phyloP scores from a whole-genome alignment of 2,113 vertebrate genomes.

The Ailurus styani region DNA sequence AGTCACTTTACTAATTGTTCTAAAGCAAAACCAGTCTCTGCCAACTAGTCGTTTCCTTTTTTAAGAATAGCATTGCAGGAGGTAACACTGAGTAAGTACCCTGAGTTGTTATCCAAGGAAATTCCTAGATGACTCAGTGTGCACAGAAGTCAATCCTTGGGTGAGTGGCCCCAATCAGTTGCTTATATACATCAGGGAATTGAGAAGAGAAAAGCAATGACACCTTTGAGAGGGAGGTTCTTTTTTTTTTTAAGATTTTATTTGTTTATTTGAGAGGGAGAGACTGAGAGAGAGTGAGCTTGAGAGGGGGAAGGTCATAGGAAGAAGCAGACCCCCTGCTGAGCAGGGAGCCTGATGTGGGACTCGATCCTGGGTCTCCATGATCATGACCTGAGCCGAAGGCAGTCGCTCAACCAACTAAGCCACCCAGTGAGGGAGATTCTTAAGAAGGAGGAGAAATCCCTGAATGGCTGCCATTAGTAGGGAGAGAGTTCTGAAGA shows the following conservation, averaged over 20 bases:
- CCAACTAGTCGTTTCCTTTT: background rate
- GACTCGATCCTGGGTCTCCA: too few species aligned
- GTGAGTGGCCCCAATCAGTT: background rate
- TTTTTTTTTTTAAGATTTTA: too few species aligned
- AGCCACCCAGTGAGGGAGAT: too few species aligned
- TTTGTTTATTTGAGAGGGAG: too few species aligned
- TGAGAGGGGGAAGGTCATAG: too few species aligned
- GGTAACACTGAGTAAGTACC: background rate
- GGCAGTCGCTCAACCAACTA: too few species aligned
- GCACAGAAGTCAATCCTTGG: background rate
- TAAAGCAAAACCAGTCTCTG: background rate
- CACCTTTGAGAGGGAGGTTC: background rate
- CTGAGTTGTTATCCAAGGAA: background rate
- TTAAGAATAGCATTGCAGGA: background rate
- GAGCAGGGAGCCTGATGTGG: too few species aligned
- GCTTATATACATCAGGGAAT: background rate
- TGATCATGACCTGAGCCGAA: too few species aligned
- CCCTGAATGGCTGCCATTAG: background rate
- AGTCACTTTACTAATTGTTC: background rate
- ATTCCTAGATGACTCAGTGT: background rate
- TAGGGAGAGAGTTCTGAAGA: background rate
- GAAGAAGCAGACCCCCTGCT: too few species aligned
- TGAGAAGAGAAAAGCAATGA: background rate
- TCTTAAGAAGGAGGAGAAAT: background rate
- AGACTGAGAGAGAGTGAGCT: too few species aligned